phyloP scores from a whole-genome alignment of 2,113 vertebrate genomes.

The Megaptera novaeangliae region DNA sequence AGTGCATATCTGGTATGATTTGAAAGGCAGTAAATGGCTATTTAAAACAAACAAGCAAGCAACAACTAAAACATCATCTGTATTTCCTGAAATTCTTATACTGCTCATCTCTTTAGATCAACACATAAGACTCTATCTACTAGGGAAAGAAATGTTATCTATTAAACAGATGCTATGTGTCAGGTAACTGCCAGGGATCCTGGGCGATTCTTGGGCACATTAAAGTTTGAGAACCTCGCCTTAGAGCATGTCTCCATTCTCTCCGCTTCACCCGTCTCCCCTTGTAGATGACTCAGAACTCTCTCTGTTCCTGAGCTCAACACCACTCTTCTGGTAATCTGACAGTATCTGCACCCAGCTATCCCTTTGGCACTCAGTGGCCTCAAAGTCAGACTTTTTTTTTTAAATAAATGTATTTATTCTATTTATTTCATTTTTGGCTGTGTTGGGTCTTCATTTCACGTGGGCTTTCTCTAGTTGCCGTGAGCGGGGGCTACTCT shows the following conservation, averaged over 20 bases:
- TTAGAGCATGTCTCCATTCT: not conserved
- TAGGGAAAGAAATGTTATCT: not conserved
- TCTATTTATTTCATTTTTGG: too few relatives aligned
- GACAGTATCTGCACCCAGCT: not conserved
- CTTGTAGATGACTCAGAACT: too few relatives aligned
- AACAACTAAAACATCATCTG: not conserved
- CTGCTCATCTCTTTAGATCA: not conserved
- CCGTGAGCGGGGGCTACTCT: too few relatives aligned
- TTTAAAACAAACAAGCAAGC: not conserved
- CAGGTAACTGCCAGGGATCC: not conserved
- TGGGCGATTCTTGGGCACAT: not conserved
- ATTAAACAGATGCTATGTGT: not conserved
- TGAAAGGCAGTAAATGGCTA: not conserved
- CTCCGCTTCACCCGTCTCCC: not conserved
- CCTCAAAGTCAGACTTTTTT: not conserved
- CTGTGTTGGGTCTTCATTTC: too few relatives aligned
- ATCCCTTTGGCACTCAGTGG: not conserved
- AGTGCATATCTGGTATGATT: not conserved
- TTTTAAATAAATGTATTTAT: too few relatives aligned
- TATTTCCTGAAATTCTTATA: not conserved
- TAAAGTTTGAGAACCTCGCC: not conserved
- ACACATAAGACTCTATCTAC: not conserved
- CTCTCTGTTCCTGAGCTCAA: not conserved
- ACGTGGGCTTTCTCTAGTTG: too few relatives aligned
- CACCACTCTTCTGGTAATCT: not conserved